Evolutionary conservation across 2,113 vertebrate genomes (phyloP).

Genomic region (Benitochromis conjunctus): DNA sequence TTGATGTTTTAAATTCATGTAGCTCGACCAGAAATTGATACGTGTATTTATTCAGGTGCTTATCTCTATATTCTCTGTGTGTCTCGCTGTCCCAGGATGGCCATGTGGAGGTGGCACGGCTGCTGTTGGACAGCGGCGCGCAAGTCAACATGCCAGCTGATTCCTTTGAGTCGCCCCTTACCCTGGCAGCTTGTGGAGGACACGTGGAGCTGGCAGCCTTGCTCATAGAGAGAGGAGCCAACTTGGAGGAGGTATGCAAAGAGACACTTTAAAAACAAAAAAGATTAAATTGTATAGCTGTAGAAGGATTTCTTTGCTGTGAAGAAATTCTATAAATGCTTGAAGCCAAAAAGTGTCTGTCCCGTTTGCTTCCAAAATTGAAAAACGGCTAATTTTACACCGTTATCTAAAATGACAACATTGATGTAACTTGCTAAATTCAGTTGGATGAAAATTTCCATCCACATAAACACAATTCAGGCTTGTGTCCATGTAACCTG

Average conservation of each 20-base stretch:
- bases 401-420: background rate
- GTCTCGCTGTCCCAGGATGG: constrained; percentile 87
- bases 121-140: constrained; percentile 97
- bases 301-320: background rate
- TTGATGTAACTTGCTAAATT: background rate
- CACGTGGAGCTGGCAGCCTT: constrained; percentile 95
- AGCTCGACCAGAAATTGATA: background rate
- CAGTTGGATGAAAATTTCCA: background rate
- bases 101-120: constrained; percentile 94
- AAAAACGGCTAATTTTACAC: background rate
- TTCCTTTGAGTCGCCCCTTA: constrained; percentile 96
- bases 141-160: constrained; percentile 99
- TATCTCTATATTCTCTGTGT: constrained; percentile 59
- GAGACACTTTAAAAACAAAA: background rate
- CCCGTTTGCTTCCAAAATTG: background rate
- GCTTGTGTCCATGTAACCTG: background rate
- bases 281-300: background rate
- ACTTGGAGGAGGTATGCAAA: constrained; percentile 85
- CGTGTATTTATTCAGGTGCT: constrained; percentile 55
- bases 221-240: constrained; percentile 95
- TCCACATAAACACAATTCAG: background rate
- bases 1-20: background rate
- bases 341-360: background rate
- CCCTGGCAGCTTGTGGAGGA: constrained; percentile 94
- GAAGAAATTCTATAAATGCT: background rate